Evolutionary conservation across 1,140 invertebrate species (phyloP).

Genomic region (Pollicipes pollicipes): DNA sequence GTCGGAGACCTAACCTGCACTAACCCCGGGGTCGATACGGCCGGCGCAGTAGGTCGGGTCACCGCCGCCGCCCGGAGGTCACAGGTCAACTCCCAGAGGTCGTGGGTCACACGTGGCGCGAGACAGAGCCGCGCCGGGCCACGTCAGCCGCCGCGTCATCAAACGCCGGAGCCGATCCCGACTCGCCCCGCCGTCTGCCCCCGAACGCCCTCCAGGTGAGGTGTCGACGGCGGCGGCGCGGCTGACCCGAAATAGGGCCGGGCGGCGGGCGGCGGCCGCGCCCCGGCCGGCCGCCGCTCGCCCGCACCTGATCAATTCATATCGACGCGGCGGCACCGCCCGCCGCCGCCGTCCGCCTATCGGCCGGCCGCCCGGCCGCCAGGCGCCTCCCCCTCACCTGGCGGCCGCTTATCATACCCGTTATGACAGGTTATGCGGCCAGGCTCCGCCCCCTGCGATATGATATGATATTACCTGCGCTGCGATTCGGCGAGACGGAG

Average conservation of each 20-base stretch:
- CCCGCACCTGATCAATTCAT: not conserved
- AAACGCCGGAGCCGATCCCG: not conserved
- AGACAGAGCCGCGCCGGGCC: no score
- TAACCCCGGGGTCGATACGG: not conserved
- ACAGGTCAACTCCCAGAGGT: no score
- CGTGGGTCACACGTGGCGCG: no score
- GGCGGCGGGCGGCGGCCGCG: no score
- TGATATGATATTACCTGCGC: slow-evolving; percentile 1
- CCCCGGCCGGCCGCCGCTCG: no score
- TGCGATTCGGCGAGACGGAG: not conserved
- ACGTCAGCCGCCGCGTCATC: not conserved
- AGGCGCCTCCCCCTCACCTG: not conserved
- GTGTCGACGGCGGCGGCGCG: not conserved
- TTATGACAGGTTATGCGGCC: not conserved
- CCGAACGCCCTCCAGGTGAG: not conserved
- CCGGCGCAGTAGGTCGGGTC: no score
- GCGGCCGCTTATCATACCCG: not conserved
- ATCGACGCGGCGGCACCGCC: not conserved
- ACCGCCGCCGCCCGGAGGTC: no score
- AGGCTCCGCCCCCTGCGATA: not conserved
- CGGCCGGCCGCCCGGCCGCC: no score
- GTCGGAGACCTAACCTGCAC: not conserved
- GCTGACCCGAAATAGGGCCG: no score
- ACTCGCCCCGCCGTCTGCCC: not conserved
- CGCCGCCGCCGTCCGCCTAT: not conserved